phyloP scores from a whole-genome alignment of 2,113 vertebrate species.

The Heloderma charlesbogerti region DNA sequence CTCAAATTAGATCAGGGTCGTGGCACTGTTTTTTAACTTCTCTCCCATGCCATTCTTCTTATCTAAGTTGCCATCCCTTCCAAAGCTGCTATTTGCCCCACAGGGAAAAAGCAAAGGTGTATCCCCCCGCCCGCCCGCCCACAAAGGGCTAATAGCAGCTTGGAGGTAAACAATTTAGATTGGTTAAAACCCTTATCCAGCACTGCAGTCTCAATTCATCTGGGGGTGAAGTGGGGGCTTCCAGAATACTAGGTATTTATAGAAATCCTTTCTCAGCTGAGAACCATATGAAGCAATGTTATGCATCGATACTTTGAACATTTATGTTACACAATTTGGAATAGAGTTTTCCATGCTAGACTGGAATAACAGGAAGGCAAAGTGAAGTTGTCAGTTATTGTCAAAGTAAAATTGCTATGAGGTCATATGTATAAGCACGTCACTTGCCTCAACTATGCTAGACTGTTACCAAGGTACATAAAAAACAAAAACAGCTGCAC shows the following conservation, averaged over 20 bases:
- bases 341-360: neutral
- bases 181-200: neutral
- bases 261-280: neutral
- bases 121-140: no score
- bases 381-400: neutral
- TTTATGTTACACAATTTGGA: neutral
- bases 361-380: neutral
- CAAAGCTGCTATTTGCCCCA: neutral
- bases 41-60: neutral
- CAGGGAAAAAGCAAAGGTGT: neutral
- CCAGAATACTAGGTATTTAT: neutral
- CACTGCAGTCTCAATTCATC: neutral
- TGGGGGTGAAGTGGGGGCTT: no score
- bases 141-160: no score
- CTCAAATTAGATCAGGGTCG: neutral
- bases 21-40: neutral
- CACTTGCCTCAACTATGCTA: rapidly evolving
- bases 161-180: neutral
- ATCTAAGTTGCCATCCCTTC: neutral
- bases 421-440: neutral
- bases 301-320: neutral
- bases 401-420: constrained; percentile 12
- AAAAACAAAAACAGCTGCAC: no score
- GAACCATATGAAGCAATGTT: neutral
- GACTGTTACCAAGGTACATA: neutral